Conservation (phyloP, 2,888 invertebrate genomes). For the Ecliptopera silaceata region DNA sequence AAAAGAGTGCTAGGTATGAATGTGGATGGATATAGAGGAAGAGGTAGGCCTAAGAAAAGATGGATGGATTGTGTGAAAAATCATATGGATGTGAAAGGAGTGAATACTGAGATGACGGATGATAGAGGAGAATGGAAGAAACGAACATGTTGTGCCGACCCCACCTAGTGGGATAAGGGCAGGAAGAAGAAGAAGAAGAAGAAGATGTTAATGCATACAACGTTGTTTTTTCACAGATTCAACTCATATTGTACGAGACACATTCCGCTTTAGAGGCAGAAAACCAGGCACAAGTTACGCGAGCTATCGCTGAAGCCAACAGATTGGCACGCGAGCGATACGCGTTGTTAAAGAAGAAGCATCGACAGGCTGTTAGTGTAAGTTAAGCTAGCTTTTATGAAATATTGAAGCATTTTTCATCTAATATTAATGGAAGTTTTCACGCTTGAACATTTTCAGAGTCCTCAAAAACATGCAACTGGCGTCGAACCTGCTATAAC, state of each 20-base stretch:
- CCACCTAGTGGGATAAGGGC: too few species aligned
- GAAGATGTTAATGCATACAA: too few species aligned
- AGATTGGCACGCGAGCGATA: conserved; percentile 87
- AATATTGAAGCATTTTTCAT: background rate
- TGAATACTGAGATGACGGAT: too few species aligned
- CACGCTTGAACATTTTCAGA: conserved; percentile 43
- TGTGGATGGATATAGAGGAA: too few species aligned
- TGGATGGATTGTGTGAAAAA: too few species aligned
- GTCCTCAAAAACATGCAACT: conserved; percentile 55
- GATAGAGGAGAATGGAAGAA: too few species aligned
- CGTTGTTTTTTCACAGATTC: conserved; percentile 78
- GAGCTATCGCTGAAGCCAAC: conserved; percentile 87
- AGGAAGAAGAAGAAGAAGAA: too few species aligned
- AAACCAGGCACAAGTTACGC: conserved; percentile 88
- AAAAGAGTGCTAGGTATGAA: too few species aligned
- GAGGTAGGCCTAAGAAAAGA: too few species aligned
- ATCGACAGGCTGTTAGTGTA: conserved; percentile 49
- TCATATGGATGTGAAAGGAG: too few species aligned
- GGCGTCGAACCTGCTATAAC: conserved; percentile 40
- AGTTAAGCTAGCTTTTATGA: background rate
- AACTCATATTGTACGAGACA: conserved; percentile 91
- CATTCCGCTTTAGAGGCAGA: conserved; percentile 90
- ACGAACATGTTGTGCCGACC: too few species aligned
- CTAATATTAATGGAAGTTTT: background rate
- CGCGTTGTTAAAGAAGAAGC: conserved; percentile 70